These are phyloP conservation scores for Aulostomus chinensis DNA, from an alignment of 2,797 vertebrate species.

Conservation along the genomic window DNA sequence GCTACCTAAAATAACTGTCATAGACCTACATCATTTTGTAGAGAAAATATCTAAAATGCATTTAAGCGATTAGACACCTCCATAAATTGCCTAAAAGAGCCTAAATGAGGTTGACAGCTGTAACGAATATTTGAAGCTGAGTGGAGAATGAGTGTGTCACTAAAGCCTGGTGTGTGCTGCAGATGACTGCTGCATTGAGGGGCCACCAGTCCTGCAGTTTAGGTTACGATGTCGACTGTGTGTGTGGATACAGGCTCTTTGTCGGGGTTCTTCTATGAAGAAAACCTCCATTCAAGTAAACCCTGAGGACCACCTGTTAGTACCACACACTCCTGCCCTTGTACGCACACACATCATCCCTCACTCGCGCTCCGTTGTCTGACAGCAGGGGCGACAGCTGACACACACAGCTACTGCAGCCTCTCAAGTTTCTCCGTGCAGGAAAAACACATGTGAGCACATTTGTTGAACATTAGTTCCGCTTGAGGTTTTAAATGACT, in stretches of 20 bases:
- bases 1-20: too few relatives aligned
- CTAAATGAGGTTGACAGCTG: not conserved
- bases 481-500: slow-evolving; percentile 19
- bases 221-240: slow-evolving; percentile 63
- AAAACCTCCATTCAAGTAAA: slow-evolving; percentile 77
- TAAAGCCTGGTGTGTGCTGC: slow-evolving; percentile 49
- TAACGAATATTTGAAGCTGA: slow-evolving; percentile 13
- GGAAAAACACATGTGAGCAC: slow-evolving; percentile 43
- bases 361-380: too few relatives aligned
- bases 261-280: slow-evolving; percentile 70
- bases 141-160: slow-evolving; percentile 40
- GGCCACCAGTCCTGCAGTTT: slow-evolving; percentile 64
- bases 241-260: slow-evolving; percentile 77
- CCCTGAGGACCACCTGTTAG: slow-evolving; percentile 81
- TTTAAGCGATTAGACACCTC: not conserved
- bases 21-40: not conserved
- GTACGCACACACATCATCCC: slow-evolving; percentile 44
- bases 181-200: slow-evolving; percentile 55
- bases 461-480: slow-evolving; percentile 46
- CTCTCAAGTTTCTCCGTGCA: slow-evolving; percentile 69
- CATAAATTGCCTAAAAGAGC: not conserved
- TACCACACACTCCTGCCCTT: slow-evolving; percentile 65
- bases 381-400: slow-evolving; percentile 77
- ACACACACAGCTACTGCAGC: slow-evolving; percentile 61
- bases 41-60: not conserved